These are phyloP conservation scores for Lipotes vexillifer DNA, from an alignment of 2,113 vertebrate genomes.

Conservation along the genomic window DNA sequence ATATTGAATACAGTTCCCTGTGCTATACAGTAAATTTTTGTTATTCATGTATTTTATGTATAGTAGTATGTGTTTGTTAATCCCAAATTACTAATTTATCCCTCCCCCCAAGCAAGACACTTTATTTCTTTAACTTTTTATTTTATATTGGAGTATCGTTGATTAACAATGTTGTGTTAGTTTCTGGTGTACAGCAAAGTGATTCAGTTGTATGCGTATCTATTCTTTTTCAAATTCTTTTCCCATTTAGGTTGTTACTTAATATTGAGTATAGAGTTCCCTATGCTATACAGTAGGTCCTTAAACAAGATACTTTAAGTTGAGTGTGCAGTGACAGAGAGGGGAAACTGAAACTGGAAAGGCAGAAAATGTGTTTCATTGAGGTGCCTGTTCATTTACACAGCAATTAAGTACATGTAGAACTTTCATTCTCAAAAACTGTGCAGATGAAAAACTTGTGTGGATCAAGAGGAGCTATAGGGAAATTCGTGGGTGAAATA, in stretches of 20 bases:
- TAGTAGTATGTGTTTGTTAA: not conserved
- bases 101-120: not conserved
- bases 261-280: too few species aligned
- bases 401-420: not conserved
- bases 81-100: not conserved
- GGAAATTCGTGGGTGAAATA: not conserved
- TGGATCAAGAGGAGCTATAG: not conserved
- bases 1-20: not conserved
- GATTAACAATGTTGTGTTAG: too few species aligned
- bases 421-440: not conserved
- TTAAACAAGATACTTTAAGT: not conserved
- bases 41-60: not conserved
- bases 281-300: not conserved
- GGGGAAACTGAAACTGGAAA: not conserved
- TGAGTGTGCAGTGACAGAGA: not conserved
- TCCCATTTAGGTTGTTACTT: too few species aligned
- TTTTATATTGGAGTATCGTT: too few species aligned
- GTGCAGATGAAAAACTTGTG: not conserved
- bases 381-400: not conserved
- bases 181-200: too few species aligned
- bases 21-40: not conserved
- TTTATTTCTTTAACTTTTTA: not conserved
- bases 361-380: not conserved
- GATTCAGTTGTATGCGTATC: too few species aligned
- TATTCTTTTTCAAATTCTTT: too few species aligned